phyloP scores from a whole-genome alignment of 2,888 invertebrate genomes.

The Protodeltote pygarga region DNA sequence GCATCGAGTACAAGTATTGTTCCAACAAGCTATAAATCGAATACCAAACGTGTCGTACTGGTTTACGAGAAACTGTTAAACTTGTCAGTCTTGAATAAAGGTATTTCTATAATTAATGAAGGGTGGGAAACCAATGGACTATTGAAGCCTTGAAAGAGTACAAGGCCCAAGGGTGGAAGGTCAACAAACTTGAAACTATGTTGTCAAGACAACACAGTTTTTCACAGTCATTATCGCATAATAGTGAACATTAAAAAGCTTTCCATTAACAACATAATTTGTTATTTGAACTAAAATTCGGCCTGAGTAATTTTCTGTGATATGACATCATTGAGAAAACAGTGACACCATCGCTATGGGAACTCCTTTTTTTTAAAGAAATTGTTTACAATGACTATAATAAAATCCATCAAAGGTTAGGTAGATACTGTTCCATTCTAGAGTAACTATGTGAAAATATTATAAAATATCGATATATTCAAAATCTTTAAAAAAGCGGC shows the following conservation, averaged over 20 bases:
- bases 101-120: constrained; percentile 11
- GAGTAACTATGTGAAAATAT: too few species aligned
- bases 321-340: constrained; percentile 14
- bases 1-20: constrained; percentile 20
- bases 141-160: not conserved
- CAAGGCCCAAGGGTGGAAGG: constrained; percentile 14
- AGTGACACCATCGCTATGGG: constrained; percentile 28
- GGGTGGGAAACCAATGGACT: constrained; percentile 19
- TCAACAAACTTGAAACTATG: constrained; percentile 37
- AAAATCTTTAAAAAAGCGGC: too few species aligned
- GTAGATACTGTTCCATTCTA: too few species aligned
- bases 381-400: too few species aligned
- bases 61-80: constrained; percentile 8
- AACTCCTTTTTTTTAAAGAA: constrained; percentile 3
- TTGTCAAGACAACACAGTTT: too few species aligned
- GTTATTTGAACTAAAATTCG: constrained; percentile 13
- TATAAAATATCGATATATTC: too few species aligned
- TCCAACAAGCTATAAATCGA: constrained; percentile 7
- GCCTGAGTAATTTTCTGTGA: constrained; percentile 2
- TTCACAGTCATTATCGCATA: constrained; percentile 11
- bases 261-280: constrained; percentile 30
- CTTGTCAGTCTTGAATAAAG: constrained; percentile 25
- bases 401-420: too few species aligned
- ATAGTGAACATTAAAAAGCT: constrained; percentile 19
- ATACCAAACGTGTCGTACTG: constrained; percentile 18